phyloP scores from a whole-genome alignment of 2,113 vertebrate species.

The Eleginops maclovinus region DNA sequence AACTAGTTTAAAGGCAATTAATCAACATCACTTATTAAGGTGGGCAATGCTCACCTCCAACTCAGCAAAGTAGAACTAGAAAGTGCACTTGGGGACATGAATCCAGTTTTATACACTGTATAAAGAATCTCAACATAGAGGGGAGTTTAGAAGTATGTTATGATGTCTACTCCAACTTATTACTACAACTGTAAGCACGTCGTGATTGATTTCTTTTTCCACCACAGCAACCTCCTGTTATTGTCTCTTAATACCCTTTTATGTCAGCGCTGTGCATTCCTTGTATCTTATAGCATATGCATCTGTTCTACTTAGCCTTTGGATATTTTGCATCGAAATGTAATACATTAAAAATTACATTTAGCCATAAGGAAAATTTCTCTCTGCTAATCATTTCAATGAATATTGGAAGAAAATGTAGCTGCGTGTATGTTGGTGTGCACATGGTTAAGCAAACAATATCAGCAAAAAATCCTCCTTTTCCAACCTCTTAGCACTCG shows the following conservation, averaged over 20 bases:
- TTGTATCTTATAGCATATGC: not conserved
- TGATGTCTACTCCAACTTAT: slow-evolving; percentile 2
- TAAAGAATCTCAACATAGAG: slow-evolving; percentile 27
- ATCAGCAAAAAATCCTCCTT: slow-evolving; percentile 35
- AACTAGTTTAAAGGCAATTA: slow-evolving; percentile 75
- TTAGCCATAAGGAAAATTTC: slow-evolving; percentile 4
- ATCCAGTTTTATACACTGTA: slow-evolving; percentile 26
- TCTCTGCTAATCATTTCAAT: not conserved
- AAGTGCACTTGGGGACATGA: slow-evolving; percentile 40
- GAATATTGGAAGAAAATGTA: not conserved
- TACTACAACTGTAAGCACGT: slow-evolving; percentile 11
- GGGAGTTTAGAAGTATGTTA: slow-evolving; percentile 15
- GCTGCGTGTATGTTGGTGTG: not conserved
- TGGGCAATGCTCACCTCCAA: slow-evolving; percentile 53
- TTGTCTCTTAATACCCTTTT: slow-evolving; percentile 3
- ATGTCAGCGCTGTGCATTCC: not conserved
- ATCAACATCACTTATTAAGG: slow-evolving; percentile 78
- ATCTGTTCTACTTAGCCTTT: slow-evolving; percentile 3
- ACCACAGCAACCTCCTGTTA: slow-evolving; percentile 1
- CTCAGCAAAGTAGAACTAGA: slow-evolving; percentile 66
- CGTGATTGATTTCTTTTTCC: slow-evolving; percentile 29
- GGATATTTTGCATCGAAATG: not conserved
- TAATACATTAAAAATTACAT: not conserved
- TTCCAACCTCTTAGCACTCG: slow-evolving; percentile 16
- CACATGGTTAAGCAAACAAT: slow-evolving; percentile 2